Evolutionary conservation across 1,140 invertebrate species (phyloP).

Genomic region (Triops longicaudatus): DNA sequence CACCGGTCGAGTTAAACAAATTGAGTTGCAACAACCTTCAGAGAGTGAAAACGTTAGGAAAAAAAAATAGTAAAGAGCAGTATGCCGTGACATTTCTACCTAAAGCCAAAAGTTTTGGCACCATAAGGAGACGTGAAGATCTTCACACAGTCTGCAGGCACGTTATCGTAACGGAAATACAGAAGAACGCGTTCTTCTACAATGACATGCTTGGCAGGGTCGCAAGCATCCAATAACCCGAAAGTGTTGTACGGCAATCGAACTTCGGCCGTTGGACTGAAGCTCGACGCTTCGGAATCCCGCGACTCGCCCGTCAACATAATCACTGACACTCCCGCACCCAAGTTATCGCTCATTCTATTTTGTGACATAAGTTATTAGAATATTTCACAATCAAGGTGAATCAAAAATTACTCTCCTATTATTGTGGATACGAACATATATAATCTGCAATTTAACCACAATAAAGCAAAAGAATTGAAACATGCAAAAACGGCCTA

Average conservation of each 20-base stretch:
- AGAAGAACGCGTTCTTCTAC: constrained; percentile 83
- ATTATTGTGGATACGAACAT: too few species aligned
- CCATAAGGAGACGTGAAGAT: constrained; percentile 79
- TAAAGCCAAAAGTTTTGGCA: constrained; percentile 78
- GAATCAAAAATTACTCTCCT: constrained; percentile 15
- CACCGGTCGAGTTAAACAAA: constrained; percentile 78
- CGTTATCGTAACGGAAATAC: constrained; percentile 96
- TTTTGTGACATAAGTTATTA: constrained; percentile 36
- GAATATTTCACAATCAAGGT: background rate
- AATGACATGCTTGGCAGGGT: constrained; percentile 80
- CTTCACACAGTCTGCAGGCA: constrained; percentile 94
- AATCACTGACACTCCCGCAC: constrained; percentile 78
- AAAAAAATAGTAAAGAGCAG: background rate
- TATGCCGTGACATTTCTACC: constrained; percentile 39
- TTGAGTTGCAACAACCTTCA: constrained; percentile 80
- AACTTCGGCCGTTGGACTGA: constrained; percentile 63
- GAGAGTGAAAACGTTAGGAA: constrained; percentile 31
- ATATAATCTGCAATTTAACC: too few species aligned
- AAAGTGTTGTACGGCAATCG: constrained; percentile 90
- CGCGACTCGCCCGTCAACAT: constrained; percentile 87
- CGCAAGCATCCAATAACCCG: constrained; percentile 91
- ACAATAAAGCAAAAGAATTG: too few species aligned
- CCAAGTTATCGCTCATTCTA: constrained; percentile 71
- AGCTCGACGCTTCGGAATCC: constrained; percentile 75
- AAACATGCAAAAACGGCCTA: too few species aligned